Evolutionary conservation across 2,888 invertebrate genomes (phyloP), one percentile per base, ranked within the genome.

Genomic region (Priapulus caudatus): DNA sequence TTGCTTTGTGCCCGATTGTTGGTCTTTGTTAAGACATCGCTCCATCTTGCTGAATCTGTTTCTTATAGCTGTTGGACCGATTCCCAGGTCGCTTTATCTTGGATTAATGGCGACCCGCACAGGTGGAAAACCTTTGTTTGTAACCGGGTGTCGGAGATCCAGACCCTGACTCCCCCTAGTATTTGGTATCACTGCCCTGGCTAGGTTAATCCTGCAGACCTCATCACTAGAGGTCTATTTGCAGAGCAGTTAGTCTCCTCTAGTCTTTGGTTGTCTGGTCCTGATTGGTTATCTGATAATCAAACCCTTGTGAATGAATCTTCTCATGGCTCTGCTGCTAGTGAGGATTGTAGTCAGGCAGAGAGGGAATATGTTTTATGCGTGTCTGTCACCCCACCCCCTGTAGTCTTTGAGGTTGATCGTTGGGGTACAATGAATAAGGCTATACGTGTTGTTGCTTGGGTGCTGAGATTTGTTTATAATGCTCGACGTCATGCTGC

Each of bases 151-250:
- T 47, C 56, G 4, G 56, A 60, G 19, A 62, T 65, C 20, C 48
- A 55, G n/a, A 52, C 44, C 2, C 18, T 45, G 5, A 50, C 54
- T 3, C 33, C 33, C 16, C 48, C 53, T 3, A 16, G 47, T 1
- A 44, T 53, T 18, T 62, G 64, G 57, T 56, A 54, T 19, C 58
- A 65, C 47, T 61, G 63, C 19, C 24, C 46, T 2, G 54, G 61
- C 0, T 43, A 55, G 19, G 53, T 57, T 0, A 66, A 65, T 52
- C 63, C 65, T 2, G 65, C 64, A 2, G 66, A 66, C 52, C 51
- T 57, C 4, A 55, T 59, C 2, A 61, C 61, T 10, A 22, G 63
- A 46, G 65, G 63, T 4, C 2, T 59, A n/a, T 16, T 52, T 5
- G 50, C 56, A 1, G 20, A 43, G 1, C 51, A 56, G 19, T 49